Percentiles rank a stretch among this genome's conserved stretches.
Conservation (phyloP, 2,888 invertebrate species). For the Nowickia ferox region DNA sequence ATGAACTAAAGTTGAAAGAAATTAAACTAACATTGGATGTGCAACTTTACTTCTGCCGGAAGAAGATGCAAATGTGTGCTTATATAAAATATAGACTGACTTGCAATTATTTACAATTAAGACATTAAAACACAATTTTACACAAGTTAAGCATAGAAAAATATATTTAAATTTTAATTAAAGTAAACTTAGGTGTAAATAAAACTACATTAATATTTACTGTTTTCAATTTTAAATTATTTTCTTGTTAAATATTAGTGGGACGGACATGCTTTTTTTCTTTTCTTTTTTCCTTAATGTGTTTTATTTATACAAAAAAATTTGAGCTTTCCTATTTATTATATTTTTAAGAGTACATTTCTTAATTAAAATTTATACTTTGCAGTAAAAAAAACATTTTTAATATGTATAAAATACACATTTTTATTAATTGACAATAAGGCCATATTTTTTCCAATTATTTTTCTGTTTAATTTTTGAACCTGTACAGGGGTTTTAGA, state of each 20-base stretch:
- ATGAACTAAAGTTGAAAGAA: slow-evolving; percentile 19
- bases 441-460: slow-evolving; percentile 53
- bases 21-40: slow-evolving; percentile 52
- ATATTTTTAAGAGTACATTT: slow-evolving; percentile 19
- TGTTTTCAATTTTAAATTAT: slow-evolving; percentile 30
- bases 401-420: slow-evolving; percentile 6
- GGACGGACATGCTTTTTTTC: slow-evolving; percentile 68
- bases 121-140: slow-evolving; percentile 46
- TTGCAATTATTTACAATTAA: slow-evolving; percentile 63
- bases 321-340: slow-evolving; percentile 53
- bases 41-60: not conserved
- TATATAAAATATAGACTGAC: slow-evolving; percentile 36
- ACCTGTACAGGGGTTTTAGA: slow-evolving; percentile 45
- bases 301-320: slow-evolving; percentile 41
- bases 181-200: slow-evolving; percentile 35
- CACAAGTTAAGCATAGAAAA: slow-evolving; percentile 63
- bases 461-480: slow-evolving; percentile 36
- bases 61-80: not conserved
- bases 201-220: slow-evolving; percentile 36
- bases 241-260: slow-evolving; percentile 62
- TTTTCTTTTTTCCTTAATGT: slow-evolving; percentile 30
- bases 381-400: slow-evolving; percentile 24
- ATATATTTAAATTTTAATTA: slow-evolving; percentile 53
- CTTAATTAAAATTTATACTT: slow-evolving; percentile 15
- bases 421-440: slow-evolving; percentile 65